These are phyloP conservation scores for Mythimna lalbum DNA, from an alignment of 2,888 invertebrate species.

Conservation along the genomic window DNA sequence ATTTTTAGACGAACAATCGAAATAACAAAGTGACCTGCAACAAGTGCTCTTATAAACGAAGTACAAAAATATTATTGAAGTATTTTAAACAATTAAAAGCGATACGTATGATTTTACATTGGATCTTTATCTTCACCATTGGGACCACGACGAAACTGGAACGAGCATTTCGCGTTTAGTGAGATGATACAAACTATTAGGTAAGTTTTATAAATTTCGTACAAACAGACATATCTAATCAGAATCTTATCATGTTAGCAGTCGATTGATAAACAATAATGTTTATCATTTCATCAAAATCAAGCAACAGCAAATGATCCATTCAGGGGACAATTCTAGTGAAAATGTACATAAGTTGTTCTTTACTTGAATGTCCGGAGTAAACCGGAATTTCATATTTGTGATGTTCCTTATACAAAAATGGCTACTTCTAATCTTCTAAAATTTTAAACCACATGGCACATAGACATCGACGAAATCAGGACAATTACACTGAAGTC, in stretches of 20 bases:
- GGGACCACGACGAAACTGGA: conserved; percentile 68
- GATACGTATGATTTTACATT: conserved; percentile 63
- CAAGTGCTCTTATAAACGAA: conserved; percentile 80
- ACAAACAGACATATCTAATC: background rate
- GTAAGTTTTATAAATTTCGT: conserved; percentile 72
- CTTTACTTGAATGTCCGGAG: too few species aligned
- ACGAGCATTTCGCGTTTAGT: conserved; percentile 76
- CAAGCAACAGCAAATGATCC: background rate
- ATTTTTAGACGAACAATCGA: conserved; percentile 78
- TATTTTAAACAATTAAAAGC: conserved; percentile 64
- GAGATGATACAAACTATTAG: conserved; percentile 86
- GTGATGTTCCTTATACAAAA: background rate
- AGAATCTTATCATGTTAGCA: background rate
- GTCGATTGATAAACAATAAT: background rate
- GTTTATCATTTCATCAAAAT: too few species aligned
- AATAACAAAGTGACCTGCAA: conserved; percentile 70
- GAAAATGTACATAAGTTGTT: too few species aligned
- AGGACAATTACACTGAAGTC: background rate
- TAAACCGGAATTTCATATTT: background rate
- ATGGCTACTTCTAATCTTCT: background rate
- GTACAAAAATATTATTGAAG: conserved; percentile 73
- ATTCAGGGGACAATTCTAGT: background rate
- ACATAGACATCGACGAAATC: background rate
- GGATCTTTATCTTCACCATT: conserved; percentile 66
- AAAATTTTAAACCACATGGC: background rate